phyloP scores from a whole-genome alignment of 1,140 invertebrate genomes.

The Drosophila subobscura region DNA sequence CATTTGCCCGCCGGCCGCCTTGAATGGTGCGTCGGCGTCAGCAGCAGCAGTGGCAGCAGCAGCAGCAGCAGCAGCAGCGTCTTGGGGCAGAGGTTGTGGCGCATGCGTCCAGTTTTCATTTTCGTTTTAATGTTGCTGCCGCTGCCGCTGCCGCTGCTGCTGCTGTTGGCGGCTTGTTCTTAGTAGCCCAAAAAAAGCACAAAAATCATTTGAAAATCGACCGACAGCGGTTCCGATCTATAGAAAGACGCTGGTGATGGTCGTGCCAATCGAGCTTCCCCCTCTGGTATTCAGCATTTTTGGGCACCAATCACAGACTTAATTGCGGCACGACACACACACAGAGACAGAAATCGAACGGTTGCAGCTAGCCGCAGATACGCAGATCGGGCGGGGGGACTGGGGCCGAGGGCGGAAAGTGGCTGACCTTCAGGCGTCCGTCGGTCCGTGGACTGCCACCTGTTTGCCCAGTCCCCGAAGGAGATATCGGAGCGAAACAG shows the following conservation, averaged over 20 bases:
- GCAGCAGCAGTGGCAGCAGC: background rate
- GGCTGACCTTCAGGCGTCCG: conserved; percentile 59
- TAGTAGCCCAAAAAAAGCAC: conserved; percentile 13
- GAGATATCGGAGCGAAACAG: conserved; percentile 33
- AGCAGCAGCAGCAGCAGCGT: no score
- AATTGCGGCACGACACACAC: conserved; percentile 5
- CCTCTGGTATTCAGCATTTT: conserved; percentile 2
- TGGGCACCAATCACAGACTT: conserved; percentile 16
- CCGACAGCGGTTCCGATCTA: no score
- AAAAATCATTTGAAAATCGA: background rate
- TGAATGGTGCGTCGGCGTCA: conserved; percentile 17
- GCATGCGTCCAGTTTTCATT: conserved; percentile 59
- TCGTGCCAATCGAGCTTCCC: no score
- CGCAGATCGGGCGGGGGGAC: background rate
- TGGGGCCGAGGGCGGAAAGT: conserved; percentile 35
- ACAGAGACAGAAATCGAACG: conserved; percentile 21
- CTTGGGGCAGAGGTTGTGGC: conserved; percentile 34
- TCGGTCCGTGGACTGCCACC: conserved; percentile 36
- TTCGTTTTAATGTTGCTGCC: conserved; percentile 45
- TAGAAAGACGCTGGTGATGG: no score
- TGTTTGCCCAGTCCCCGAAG: conserved; percentile 55
- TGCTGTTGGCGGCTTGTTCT: conserved; percentile 10
- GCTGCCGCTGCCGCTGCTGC: background rate
- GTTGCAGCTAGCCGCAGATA: conserved; percentile 24
- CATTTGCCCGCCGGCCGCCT: conserved; percentile 54